Conservation (phyloP, 2,113 vertebrate genomes). For the Apeltes quadracus region DNA sequence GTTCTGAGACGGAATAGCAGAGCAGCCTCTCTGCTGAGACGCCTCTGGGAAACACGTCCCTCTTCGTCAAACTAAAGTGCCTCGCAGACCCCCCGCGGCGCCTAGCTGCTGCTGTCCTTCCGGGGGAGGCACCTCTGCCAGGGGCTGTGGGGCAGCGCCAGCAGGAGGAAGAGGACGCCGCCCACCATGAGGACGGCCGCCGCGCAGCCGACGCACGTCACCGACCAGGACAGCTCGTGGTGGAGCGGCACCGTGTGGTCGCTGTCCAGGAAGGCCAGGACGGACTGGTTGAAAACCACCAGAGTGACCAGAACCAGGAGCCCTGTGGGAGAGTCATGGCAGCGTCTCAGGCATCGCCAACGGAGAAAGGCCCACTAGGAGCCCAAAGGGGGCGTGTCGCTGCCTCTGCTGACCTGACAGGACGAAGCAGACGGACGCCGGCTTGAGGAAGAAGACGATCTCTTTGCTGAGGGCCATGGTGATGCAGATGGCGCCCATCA, state of each 20-base stretch:
- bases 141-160: conserved; percentile 80
- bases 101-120: conserved; percentile 68
- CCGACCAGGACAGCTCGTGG: conserved; percentile 88
- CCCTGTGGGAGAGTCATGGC: conserved; percentile 68
- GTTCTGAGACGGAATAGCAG: too few species aligned
- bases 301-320: conserved; percentile 83
- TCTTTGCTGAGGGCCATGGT: conserved; percentile 88
- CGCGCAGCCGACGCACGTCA: conserved; percentile 82
- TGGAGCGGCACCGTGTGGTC: conserved; percentile 78
- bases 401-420: conserved; percentile 80
- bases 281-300: conserved; percentile 85
- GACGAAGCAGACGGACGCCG: conserved; percentile 86
- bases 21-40: conserved; percentile 13
- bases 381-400: background rate
- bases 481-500: conserved; percentile 86
- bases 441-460: conserved; percentile 86
- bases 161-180: conserved; percentile 81
- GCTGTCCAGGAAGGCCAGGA: conserved; percentile 79
- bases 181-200: conserved; percentile 81
- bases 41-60: conserved; percentile 37
- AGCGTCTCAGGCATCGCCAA: background rate
- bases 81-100: conserved; percentile 27
- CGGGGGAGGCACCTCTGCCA: conserved; percentile 79
- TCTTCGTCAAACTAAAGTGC: conserved; percentile 23
- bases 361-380: background rate